Conservation (phyloP, 2,797 vertebrate species). For the Chelon labrosus region DNA sequence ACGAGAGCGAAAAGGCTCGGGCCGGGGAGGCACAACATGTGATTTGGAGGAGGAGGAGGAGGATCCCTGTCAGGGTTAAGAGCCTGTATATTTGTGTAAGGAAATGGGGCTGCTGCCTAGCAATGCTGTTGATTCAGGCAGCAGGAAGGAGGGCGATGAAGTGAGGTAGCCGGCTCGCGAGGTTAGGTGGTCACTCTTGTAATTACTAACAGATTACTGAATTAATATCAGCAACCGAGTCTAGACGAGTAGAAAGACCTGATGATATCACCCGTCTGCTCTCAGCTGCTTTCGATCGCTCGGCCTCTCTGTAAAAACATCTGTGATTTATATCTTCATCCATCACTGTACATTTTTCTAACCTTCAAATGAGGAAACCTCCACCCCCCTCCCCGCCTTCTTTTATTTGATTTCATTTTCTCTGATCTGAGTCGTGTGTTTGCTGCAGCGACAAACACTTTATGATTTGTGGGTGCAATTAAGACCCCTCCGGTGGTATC, state of each 20-base stretch:
- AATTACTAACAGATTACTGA: constrained; percentile 59
- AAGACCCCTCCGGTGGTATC: constrained; percentile 29
- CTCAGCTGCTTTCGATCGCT: constrained; percentile 23
- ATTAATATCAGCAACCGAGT: constrained; percentile 41
- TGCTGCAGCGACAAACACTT: constrained; percentile 43
- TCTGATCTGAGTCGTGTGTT: constrained; percentile 20
- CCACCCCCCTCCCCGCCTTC: not conserved
- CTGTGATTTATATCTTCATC: not conserved
- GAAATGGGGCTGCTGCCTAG: constrained; percentile 81
- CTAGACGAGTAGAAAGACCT: constrained; percentile 19
- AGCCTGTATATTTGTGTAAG: constrained; percentile 83
- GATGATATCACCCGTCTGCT: constrained; percentile 20
- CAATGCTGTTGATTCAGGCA: constrained; percentile 84
- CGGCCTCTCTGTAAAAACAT: not conserved
- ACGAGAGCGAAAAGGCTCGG: constrained; percentile 38
- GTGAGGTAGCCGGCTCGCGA: constrained; percentile 46
- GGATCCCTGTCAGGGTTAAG: constrained; percentile 74
- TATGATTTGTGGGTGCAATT: constrained; percentile 53
- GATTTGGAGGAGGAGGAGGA: constrained; percentile 62
- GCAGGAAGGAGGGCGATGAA: constrained; percentile 67
- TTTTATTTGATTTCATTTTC: not conserved
- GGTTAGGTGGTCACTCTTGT: constrained; percentile 24
- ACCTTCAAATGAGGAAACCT: constrained; percentile 10
- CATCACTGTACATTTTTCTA: not conserved
- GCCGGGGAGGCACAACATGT: constrained; percentile 60